These are phyloP conservation scores for Enteromius trimaculatus DNA, from an alignment of 2,797 vertebrate genomes.

Conservation along the genomic window DNA sequence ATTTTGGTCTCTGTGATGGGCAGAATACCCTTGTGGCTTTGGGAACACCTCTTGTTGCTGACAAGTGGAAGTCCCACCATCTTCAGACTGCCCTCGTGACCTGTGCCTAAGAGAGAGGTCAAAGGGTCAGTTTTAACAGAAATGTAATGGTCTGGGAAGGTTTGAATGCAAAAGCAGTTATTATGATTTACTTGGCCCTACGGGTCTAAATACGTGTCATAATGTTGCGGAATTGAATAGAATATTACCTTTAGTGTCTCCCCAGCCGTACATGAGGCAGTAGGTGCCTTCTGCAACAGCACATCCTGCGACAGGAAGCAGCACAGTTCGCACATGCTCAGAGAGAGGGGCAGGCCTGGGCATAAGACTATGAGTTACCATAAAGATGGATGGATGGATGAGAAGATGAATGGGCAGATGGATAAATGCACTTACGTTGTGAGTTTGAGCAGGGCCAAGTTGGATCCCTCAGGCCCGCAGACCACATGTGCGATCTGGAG, in stretches of 20 bases:
- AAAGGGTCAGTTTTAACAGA: background rate
- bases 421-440: constrained; percentile 77
- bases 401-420: background rate
- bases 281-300: constrained; percentile 88
- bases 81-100: constrained; percentile 85
- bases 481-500: constrained; percentile 89
- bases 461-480: constrained; percentile 91
- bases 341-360: constrained; percentile 77
- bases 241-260: constrained; percentile 94
- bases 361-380: constrained; percentile 29
- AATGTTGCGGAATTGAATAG: constrained; percentile 33
- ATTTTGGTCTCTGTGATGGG: constrained; percentile 88
- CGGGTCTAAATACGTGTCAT: background rate
- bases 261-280: constrained; percentile 98
- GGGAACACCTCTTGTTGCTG: constrained; percentile 88
- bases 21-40: constrained; percentile 86
- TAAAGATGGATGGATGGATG: constrained; percentile 10
- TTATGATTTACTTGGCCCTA: background rate
- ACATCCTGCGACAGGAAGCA: constrained; percentile 91
- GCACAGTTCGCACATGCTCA: constrained; percentile 86
- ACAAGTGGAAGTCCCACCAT: constrained; percentile 87
- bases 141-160: background rate
- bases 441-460: constrained; percentile 92
- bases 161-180: background rate
- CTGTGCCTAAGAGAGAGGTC: constrained; percentile 75